phyloP scores from a whole-genome alignment of 2,888 invertebrate species.

The Ditylenchus weischeri region DNA sequence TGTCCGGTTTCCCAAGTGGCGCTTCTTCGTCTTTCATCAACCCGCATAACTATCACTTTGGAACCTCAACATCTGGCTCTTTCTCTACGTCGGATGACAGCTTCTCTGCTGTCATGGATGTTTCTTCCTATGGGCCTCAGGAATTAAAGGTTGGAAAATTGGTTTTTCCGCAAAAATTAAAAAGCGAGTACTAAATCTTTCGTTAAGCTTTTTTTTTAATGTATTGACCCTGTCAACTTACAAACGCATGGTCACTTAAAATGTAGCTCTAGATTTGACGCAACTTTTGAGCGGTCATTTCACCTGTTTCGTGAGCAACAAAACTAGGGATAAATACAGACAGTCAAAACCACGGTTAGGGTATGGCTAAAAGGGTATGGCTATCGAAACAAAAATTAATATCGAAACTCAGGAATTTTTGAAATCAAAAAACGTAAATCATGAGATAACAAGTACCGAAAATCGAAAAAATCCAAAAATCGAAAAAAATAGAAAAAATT shows the following conservation, averaged over 20 bases:
- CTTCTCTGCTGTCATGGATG: conserved; percentile 49
- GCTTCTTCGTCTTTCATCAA: conserved; percentile 25
- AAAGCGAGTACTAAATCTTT: no score
- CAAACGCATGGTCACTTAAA: neutral
- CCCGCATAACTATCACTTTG: conserved; percentile 45
- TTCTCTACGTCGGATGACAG: conserved; percentile 48
- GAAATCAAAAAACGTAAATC: no score
- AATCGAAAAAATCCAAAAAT: no score
- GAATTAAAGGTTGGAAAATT: conserved; percentile 43
- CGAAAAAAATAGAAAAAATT: no score
- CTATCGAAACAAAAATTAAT: no score
- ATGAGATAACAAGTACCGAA: no score
- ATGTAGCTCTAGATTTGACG: neutral
- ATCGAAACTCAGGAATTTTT: no score
- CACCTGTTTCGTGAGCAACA: no score
- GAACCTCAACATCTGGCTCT: conserved; percentile 37
- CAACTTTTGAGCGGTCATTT: no score
- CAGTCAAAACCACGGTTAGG: no score
- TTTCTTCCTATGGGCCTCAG: conserved; percentile 48
- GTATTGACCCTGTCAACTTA: neutral
- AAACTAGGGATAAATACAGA: no score
- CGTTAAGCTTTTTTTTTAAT: neutral
- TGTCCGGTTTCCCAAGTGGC: conserved; percentile 22
- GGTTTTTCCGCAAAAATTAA: neutral
- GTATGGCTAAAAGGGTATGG: no score